These are phyloP conservation scores for Helarctos malayanus DNA, from an alignment of 2,797 vertebrate species.

Conservation along the genomic window DNA sequence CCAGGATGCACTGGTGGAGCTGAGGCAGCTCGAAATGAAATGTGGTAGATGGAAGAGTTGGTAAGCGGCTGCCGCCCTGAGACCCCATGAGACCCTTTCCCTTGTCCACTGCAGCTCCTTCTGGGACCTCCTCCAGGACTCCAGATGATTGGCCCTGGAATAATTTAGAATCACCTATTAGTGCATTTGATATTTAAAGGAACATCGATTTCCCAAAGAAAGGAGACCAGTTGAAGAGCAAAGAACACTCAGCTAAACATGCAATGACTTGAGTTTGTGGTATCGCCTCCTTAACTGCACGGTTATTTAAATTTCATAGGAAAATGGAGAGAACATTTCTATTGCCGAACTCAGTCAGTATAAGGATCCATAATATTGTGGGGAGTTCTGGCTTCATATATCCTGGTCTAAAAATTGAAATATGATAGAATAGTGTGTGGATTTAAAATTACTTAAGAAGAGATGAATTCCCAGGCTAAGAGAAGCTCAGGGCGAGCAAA, in stretches of 20 bases:
- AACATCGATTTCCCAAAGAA: not conserved
- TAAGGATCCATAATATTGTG: not conserved
- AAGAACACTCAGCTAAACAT: not conserved
- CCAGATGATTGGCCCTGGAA: not conserved
- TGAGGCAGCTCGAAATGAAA: not conserved
- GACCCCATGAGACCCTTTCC: no score
- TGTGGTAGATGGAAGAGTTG: not conserved
- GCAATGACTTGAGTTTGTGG: not conserved
- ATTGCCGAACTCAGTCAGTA: not conserved
- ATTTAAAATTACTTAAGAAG: slow-evolving; percentile 8
- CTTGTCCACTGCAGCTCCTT: not conserved
- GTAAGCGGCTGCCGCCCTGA: not conserved
- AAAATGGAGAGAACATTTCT: not conserved
- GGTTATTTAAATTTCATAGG: not conserved
- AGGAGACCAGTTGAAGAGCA: not conserved
- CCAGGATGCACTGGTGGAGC: not conserved
- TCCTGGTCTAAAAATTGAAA: not conserved
- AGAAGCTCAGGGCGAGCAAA: not conserved
- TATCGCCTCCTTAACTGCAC: not conserved
- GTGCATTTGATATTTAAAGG: not conserved
- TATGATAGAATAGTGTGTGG: not conserved
- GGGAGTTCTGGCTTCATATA: not conserved
- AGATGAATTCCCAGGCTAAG: not conserved
- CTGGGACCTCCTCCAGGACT: not conserved
- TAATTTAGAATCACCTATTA: not conserved